Percentiles rank a stretch among this genome's conserved stretches.
These are phyloP conservation scores for Premnoplex brunnescens DNA, from an alignment of 2,797 vertebrate species.

Conservation along the genomic window DNA sequence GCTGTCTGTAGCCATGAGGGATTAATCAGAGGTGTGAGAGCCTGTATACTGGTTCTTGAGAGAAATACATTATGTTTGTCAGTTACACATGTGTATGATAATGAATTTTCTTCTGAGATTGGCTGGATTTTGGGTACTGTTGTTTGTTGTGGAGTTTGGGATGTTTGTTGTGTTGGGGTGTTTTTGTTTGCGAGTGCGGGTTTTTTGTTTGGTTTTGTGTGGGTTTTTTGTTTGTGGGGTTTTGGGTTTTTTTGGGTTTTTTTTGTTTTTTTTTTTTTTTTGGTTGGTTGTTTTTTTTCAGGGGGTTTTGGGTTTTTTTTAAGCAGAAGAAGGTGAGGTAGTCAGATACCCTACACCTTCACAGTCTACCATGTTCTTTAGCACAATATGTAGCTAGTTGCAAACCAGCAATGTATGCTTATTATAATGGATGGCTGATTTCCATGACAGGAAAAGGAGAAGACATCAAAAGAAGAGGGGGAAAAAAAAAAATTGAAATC, in stretches of 20 bases:
- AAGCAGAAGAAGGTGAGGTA: background rate
- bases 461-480: background rate
- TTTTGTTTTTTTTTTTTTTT: too few relatives aligned
- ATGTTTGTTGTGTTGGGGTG: fast-evolving
- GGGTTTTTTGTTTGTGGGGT: too few relatives aligned
- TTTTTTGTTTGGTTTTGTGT: too few relatives aligned
- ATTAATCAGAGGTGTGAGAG: background rate
- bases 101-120: background rate
- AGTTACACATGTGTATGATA: background rate
- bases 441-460: background rate
- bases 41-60: background rate
- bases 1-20: background rate
- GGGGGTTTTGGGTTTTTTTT: background rate
- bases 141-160: background rate
- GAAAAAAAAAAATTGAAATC: background rate
- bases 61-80: background rate
- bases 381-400: background rate
- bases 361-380: background rate
- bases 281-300: too few relatives aligned
- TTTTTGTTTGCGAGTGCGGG: fast-evolving
- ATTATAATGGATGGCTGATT: background rate
- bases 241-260: too few relatives aligned
- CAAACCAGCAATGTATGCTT: background rate
- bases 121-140: background rate
- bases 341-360: background rate